Evolutionary conservation across 2,888 invertebrate genomes (phyloP), one percentile per base, ranked within the genome.

Genomic region (Alloscopus bannaensis): DNA sequence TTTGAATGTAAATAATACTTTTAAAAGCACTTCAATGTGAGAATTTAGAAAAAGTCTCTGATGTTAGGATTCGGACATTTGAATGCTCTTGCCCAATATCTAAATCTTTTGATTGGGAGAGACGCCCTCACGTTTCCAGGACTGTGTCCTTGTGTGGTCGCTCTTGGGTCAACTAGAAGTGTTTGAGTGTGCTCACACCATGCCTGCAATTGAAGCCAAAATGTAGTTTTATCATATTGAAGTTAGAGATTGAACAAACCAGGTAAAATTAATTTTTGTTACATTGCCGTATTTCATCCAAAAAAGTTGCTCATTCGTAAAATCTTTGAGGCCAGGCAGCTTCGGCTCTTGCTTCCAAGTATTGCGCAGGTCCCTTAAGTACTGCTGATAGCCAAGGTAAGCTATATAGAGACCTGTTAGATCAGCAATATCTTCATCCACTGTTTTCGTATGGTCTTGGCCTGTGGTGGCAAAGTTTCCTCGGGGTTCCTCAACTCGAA

Each of bases 271-370:
- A 2, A 40, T 16, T 69, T n/a, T n/a, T n/a, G n/a, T n/a, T 55
- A 78, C 78, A 36, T 78, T 78, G 36, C 78, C 78, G 50, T 78
- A 78, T 78, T 78, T 78, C 78, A 78, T 78, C 70, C 70, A 78
- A 45, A 78, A 78, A n/a, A 78, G 45, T 20, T 78, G 62, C n/a
- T 78, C 65, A 1, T 70, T 70, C 0, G 70, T 29, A 18, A 78
- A 69, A n/a, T 70, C 65, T n/a, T 70, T 78, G 13, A 78, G 47
- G 2, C 78, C 78, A 1, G 78, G 78, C 11, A 78, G 57, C 29
- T 70, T 78, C 0, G 70, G 70, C 45, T 78, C 78, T 28, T 70
- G 64, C 45, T 70, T 70, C 70, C 70, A 70, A 1, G 64, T n/a
- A 47, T 78, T 78, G 57, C 64, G 28, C 16, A 78, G 42, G 28